A percentile compares a stretch with the other conserved stretches of the same genome.
phyloP scores from a whole-genome alignment of 2,888 invertebrate genomes.

The Leucophenga maculata region DNA sequence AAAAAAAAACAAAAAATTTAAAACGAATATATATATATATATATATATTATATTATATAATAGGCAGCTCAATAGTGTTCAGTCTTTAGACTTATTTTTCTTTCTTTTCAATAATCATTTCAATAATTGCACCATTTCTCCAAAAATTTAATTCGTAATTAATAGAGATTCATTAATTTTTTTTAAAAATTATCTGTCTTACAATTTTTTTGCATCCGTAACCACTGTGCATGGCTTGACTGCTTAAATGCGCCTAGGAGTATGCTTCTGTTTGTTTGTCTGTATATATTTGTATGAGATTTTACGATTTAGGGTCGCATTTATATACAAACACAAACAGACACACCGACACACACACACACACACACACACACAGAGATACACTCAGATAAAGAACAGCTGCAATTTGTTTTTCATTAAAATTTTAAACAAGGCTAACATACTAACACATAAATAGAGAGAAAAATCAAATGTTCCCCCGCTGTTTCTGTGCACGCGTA shows the following conservation, averaged over 20 bases:
- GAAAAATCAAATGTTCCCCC: neutral
- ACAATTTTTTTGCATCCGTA: neutral
- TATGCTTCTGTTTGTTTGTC: neutral
- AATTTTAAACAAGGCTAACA: constrained; percentile 65
- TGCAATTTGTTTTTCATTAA: constrained; percentile 64
- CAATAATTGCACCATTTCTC: too few relatives aligned
- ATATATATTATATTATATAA: too few relatives aligned
- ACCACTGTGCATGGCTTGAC: neutral
- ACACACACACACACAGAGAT: neutral
- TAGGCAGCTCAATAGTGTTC: too few relatives aligned
- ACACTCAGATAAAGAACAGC: constrained; percentile 27
- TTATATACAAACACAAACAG: constrained; percentile 15
- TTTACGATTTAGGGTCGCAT: constrained; percentile 42
- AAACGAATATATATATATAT: too few relatives aligned
- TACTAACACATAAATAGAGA: constrained; percentile 22
- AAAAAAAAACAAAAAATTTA: too few relatives aligned
- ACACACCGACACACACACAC: neutral
- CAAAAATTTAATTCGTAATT: too few relatives aligned
- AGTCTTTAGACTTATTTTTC: too few relatives aligned
- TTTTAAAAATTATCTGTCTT: too few relatives aligned
- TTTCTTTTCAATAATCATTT: too few relatives aligned
- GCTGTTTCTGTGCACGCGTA: neutral
- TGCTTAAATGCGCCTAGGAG: constrained; percentile 55
- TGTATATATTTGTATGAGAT: neutral
- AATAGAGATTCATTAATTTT: too few relatives aligned